A percentile compares a stretch with the other conserved stretches of the same genome.
Conservation (phyloP, 1,140 invertebrate species). For the Leptinotarsa undecemlineata region DNA sequence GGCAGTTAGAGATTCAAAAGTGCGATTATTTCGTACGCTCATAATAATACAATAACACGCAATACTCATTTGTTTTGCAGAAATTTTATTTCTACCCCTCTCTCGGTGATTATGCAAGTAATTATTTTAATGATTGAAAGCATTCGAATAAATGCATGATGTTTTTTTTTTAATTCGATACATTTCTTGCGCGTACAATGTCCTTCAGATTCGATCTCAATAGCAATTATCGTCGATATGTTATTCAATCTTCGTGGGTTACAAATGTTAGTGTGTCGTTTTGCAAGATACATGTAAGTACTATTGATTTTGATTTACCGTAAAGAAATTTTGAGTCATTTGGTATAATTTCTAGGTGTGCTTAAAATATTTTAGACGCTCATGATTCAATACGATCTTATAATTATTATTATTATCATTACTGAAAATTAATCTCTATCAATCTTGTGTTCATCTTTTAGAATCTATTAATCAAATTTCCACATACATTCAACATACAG, state of each 20-base stretch:
- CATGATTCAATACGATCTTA: too few species aligned
- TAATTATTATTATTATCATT: too few species aligned
- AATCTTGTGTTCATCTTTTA: too few species aligned
- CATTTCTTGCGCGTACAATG: slow-evolving; percentile 4
- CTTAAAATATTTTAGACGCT: too few species aligned
- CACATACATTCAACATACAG: too few species aligned
- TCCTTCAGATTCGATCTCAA: slow-evolving; percentile 10
- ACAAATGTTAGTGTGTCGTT: not conserved
- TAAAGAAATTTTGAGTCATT: too few species aligned
- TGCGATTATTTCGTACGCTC: not conserved
- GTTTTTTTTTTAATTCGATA: slow-evolving; percentile 9
- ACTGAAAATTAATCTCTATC: too few species aligned
- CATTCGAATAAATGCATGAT: slow-evolving; percentile 13
- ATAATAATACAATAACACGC: slow-evolving; percentile 9
- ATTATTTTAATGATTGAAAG: slow-evolving; percentile 17
- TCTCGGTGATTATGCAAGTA: slow-evolving; percentile 16
- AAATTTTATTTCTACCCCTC: slow-evolving; percentile 9
- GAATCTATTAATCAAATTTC: too few species aligned
- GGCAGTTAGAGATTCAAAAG: not conserved
- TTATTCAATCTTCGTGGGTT: not conserved
- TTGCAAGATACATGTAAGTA: slow-evolving; percentile 12
- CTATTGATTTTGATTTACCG: not conserved
- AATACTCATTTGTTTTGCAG: slow-evolving; percentile 8
- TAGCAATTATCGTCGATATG: not conserved
- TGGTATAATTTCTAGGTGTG: too few species aligned